Percentiles rank a stretch among this genome's conserved stretches.
phyloP scores from a whole-genome alignment of 2,888 invertebrate genomes.

The Thumatha senex region DNA sequence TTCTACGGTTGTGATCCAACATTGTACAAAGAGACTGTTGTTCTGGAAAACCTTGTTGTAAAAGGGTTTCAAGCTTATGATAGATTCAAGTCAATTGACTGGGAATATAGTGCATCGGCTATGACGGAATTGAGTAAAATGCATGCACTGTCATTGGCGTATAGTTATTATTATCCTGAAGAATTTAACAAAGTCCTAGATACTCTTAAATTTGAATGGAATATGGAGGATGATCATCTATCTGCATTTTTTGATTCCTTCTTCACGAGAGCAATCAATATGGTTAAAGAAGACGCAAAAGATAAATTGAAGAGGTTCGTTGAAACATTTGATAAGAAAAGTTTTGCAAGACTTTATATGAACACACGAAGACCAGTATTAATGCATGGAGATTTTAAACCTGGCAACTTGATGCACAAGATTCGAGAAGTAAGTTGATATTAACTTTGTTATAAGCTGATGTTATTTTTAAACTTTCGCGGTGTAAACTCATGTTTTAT shows the following conservation, averaged over 20 bases:
- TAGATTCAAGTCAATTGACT: not conserved
- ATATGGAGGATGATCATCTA: not conserved
- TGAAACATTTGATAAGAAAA: conserved; percentile 11
- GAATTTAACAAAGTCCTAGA: conserved; percentile 20
- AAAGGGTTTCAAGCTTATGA: conserved; percentile 1
- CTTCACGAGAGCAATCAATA: not conserved
- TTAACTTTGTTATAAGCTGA: not conserved
- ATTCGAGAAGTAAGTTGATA: conserved; percentile 21
- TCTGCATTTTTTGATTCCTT: not conserved
- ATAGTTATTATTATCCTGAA: conserved; percentile 42
- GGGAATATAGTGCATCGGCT: conserved; percentile 31
- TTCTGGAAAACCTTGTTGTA: conserved; percentile 1
- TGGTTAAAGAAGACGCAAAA: conserved; percentile 27
- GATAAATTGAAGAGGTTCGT: conserved; percentile 29
- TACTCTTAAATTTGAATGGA: not conserved
- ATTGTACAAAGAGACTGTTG: not conserved
- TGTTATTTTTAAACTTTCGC: too few species aligned
- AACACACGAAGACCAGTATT: conserved; percentile 22
- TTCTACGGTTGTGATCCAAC: not conserved
- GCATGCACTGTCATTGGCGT: conserved; percentile 52
- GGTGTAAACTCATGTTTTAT: not conserved
- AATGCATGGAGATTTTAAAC: conserved; percentile 38
- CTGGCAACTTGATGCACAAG: conserved; percentile 42
- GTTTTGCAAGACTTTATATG: conserved; percentile 32
- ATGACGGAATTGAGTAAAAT: conserved; percentile 27